These are phyloP conservation scores for Acanthornis magna DNA, from an alignment of 2,797 vertebrate species.

Conservation along the genomic window DNA sequence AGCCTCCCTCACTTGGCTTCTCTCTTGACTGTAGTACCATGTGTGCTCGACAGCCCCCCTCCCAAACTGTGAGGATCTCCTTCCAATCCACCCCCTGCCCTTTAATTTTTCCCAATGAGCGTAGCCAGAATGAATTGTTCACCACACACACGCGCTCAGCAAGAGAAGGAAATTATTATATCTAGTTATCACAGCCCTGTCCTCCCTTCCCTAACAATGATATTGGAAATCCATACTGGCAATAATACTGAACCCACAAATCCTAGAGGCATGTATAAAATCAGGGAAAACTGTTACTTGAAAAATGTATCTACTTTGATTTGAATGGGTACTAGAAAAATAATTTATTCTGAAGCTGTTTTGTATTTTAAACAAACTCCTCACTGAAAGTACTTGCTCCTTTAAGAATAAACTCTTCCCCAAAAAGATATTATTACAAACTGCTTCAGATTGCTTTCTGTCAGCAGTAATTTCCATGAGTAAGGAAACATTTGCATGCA, in stretches of 20 bases:
- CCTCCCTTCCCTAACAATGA: not conserved
- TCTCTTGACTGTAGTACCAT: not conserved
- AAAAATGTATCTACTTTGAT: not conserved
- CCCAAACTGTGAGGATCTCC: constrained; percentile 68
- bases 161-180: not conserved
- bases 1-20: not conserved
- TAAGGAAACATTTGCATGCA: not conserved
- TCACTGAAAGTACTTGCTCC: not conserved
- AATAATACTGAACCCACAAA: not conserved
- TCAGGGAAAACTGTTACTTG: not conserved
- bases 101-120: constrained; percentile 82
- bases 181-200: not conserved
- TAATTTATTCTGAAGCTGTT: not conserved
- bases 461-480: not conserved
- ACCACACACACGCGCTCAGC: not conserved
- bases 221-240: not conserved
- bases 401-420: not conserved
- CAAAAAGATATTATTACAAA: not conserved
- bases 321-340: not conserved
- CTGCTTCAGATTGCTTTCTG: not conserved
- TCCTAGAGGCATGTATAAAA: not conserved
- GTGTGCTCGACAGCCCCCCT: not conserved
- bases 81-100: constrained; percentile 76
- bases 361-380: not conserved
- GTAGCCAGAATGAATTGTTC: constrained; percentile 79